Conservation (phyloP, 1,140 invertebrate genomes). For the Bombus pascuorum region DNA sequence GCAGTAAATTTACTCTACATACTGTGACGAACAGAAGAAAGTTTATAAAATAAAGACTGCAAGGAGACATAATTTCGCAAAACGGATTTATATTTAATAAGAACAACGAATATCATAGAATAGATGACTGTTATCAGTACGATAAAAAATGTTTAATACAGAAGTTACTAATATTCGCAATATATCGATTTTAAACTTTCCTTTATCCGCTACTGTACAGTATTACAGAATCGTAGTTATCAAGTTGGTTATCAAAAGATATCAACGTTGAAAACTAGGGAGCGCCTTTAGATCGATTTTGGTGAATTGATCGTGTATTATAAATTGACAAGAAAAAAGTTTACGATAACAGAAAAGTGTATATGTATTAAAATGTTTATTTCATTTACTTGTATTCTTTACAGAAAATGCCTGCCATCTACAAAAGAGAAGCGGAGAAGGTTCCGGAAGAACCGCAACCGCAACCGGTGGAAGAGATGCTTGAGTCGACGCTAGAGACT, state of each 20-base stretch:
- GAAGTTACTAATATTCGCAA: too few species aligned
- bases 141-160: too few species aligned
- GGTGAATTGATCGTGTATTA: background rate
- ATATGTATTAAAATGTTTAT: background rate
- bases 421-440: conserved; percentile 61
- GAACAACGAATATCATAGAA: too few species aligned
- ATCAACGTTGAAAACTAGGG: too few species aligned
- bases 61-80: too few species aligned
- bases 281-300: background rate
- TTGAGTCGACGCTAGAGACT: conserved; percentile 53
- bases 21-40: too few species aligned
- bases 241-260: background rate
- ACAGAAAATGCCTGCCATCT: conserved; percentile 75
- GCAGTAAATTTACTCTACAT: too few species aligned
- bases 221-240: background rate
- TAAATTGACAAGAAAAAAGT: background rate
- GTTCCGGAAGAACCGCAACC: background rate
- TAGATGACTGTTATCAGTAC: too few species aligned
- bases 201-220: background rate
- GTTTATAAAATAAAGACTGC: too few species aligned
- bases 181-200: too few species aligned
- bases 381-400: background rate
- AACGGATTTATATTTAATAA: too few species aligned
- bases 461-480: conserved; percentile 11
- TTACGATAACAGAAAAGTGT: background rate